phyloP scores from a whole-genome alignment of 2,797 vertebrate genomes.

The Danio albolineatus region DNA sequence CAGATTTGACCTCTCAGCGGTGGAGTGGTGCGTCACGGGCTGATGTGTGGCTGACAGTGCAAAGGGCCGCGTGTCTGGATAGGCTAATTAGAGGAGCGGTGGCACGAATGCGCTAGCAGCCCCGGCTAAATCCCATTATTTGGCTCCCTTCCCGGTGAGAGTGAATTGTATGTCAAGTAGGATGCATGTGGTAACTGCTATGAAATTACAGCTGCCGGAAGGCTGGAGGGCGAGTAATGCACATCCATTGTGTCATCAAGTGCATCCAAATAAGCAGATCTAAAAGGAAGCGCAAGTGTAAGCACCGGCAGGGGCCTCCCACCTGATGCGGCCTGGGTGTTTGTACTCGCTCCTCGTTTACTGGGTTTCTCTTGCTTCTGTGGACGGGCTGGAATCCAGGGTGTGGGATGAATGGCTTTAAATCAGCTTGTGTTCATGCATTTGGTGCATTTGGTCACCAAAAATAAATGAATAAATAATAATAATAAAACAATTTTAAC shows the following conservation, averaged over 20 bases:
- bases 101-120: slow-evolving; percentile 67
- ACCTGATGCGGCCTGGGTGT: slow-evolving; percentile 41
- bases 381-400: neutral
- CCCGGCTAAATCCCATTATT: slow-evolving; percentile 84
- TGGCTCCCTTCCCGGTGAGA: slow-evolving; percentile 81
- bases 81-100: slow-evolving; percentile 64
- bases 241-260: slow-evolving; percentile 84
- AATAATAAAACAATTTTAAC: too few relatives aligned
- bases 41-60: slow-evolving; percentile 63
- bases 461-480: too few relatives aligned
- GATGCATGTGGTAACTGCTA: slow-evolving; percentile 84
- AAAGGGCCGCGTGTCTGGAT: slow-evolving; percentile 59
- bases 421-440: neutral
- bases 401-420: neutral
- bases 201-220: slow-evolving; percentile 83
- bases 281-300: slow-evolving; percentile 69
- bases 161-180: slow-evolving; percentile 87
- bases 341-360: neutral
- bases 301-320: slow-evolving; percentile 40
- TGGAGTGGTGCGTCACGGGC: slow-evolving; percentile 62
- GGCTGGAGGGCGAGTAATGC: slow-evolving; percentile 78
- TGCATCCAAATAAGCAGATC: slow-evolving; percentile 85
- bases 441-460: neutral
- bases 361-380: neutral
- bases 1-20: slow-evolving; percentile 64